phyloP scores from a whole-genome alignment of 2,113 vertebrate genomes.

The Alaudala cheleensis region DNA sequence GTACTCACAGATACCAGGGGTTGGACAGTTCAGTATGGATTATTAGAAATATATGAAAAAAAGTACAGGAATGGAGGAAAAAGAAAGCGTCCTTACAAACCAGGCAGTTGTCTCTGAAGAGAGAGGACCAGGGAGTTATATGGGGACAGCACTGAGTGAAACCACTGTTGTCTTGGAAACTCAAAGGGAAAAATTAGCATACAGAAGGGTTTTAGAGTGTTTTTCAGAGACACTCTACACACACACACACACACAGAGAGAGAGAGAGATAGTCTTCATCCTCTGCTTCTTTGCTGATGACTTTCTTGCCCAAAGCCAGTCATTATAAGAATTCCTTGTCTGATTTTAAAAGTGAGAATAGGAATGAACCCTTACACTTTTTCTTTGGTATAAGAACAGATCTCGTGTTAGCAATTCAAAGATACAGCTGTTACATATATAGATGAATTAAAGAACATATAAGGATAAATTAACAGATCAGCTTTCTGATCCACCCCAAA shows the following conservation, averaged over 20 bases:
- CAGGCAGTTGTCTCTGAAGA: neutral
- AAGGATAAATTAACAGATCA: neutral
- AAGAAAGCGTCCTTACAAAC: neutral
- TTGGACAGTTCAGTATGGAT: neutral
- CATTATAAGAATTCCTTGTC: neutral
- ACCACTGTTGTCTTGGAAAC: slow-evolving; percentile 66
- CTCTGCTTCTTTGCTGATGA: neutral
- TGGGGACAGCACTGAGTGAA: slow-evolving; percentile 19
- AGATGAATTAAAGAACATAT: neutral
- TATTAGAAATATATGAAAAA: neutral
- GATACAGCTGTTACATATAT: neutral
- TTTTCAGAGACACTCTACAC: neutral
- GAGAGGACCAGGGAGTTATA: neutral
- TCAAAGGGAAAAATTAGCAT: slow-evolving; percentile 31
- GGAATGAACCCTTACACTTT: neutral
- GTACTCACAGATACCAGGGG: neutral
- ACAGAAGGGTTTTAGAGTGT: slow-evolving; percentile 1
- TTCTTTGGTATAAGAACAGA: neutral
- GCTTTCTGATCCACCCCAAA: neutral
- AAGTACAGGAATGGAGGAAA: neutral
- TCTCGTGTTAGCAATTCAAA: neutral
- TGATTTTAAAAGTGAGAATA: neutral
- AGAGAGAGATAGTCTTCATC: neutral
- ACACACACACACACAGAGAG: neutral
- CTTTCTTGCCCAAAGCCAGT: neutral